These are phyloP conservation scores for Drosophila repletoides DNA, from an alignment of 1,140 invertebrate species.

Conservation along the genomic window DNA sequence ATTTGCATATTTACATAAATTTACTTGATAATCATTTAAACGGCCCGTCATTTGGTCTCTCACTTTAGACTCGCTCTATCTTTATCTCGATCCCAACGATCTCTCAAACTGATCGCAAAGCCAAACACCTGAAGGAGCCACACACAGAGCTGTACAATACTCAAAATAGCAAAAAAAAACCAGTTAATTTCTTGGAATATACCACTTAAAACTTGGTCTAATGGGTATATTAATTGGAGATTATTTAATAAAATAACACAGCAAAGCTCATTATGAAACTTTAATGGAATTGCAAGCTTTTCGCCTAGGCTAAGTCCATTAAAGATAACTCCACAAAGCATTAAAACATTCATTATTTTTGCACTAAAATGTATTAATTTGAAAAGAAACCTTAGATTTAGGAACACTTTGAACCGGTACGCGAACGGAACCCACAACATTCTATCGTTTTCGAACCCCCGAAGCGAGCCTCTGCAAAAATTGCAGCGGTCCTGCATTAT, in stretches of 20 bases:
- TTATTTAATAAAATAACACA: neutral
- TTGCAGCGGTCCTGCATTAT: too few species aligned
- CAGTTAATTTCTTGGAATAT: constrained; percentile 6
- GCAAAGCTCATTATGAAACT: neutral
- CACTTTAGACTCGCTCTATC: constrained; percentile 7
- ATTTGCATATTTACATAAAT: constrained; percentile 51
- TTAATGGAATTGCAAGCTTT: too few species aligned
- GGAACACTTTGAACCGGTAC: too few species aligned
- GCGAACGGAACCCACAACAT: too few species aligned
- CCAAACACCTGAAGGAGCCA: neutral
- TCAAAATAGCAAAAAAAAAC: constrained; percentile 1
- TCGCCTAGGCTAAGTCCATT: too few species aligned
- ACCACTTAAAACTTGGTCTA: neutral
- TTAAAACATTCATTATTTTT: too few species aligned
- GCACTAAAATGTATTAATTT: too few species aligned
- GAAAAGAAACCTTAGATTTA: too few species aligned
- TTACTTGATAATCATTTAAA: constrained; percentile 58
- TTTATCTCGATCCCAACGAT: constrained; percentile 2
- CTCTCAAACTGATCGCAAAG: constrained; percentile 9
- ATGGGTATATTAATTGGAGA: neutral
- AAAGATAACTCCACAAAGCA: too few species aligned
- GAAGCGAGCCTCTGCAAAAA: too few species aligned
- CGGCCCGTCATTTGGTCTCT: constrained; percentile 49
- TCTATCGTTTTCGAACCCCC: too few species aligned
- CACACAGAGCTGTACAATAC: constrained; percentile 8